Conservation (phyloP, 1,140 invertebrate genomes). For the Drosophila navojoa region DNA sequence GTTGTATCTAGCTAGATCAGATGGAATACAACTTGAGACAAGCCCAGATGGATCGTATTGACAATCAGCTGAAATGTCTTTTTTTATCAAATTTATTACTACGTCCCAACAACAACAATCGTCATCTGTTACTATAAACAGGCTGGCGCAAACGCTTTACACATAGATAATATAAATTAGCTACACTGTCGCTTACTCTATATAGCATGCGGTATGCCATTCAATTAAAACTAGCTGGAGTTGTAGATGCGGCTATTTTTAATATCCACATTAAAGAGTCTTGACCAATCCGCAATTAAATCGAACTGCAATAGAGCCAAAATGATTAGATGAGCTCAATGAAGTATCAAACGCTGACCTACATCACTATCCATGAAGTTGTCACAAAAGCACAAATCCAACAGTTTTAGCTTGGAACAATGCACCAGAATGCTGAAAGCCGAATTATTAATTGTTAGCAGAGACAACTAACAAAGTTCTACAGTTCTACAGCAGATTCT, state of each 20-base stretch:
- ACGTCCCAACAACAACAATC: conserved; percentile 6
- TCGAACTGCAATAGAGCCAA: conserved; percentile 34
- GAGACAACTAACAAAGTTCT: neutral
- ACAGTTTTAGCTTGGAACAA: conserved; percentile 88
- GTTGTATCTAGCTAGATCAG: too few relatives aligned
- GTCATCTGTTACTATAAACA: conserved; percentile 1
- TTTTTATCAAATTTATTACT: conserved; percentile 21
- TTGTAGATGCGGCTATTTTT: conserved; percentile 68
- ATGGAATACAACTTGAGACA: too few relatives aligned
- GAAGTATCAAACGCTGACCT: conserved; percentile 9
- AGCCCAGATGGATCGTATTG: neutral
- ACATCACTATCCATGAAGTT: conserved; percentile 89
- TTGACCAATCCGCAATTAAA: conserved; percentile 70
- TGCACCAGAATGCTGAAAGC: conserved; percentile 86
- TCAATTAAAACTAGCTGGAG: conserved; percentile 34
- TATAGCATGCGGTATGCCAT: neutral
- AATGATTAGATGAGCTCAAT: neutral
- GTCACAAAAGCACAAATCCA: conserved; percentile 95
- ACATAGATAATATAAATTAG: conserved; percentile 3
- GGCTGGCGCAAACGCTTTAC: conserved; percentile 6
- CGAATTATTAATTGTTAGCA: conserved; percentile 21
- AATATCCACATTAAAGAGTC: conserved; percentile 75
- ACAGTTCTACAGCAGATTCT: conserved; percentile 52
- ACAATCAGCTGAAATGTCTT: neutral
- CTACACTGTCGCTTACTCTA: conserved; percentile 1